phyloP scores from a whole-genome alignment of 2,797 vertebrate genomes.

The Synaphobranchus kaupii region DNA sequence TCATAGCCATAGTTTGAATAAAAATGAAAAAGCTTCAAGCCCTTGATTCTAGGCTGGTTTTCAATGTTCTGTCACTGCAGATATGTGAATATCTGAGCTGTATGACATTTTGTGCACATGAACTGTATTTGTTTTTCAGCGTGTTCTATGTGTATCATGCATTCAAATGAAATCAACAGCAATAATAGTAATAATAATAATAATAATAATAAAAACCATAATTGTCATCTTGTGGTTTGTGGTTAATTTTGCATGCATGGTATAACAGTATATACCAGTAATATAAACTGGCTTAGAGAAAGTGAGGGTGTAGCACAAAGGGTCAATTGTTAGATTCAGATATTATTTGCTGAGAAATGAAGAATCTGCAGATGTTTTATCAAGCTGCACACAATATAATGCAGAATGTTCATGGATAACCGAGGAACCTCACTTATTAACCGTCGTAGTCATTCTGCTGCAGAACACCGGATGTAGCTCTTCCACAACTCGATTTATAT shows the following conservation, averaged over 20 bases:
- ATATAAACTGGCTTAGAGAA: neutral
- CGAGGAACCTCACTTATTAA: conserved; percentile 20
- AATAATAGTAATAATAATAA: too few relatives aligned
- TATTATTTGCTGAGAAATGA: neutral
- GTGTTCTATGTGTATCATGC: neutral
- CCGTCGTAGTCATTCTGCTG: neutral
- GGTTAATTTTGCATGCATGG: too few relatives aligned
- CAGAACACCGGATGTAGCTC: neutral
- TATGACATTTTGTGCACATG: neutral
- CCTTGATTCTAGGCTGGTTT: neutral
- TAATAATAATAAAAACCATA: too few relatives aligned
- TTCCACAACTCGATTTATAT: neutral
- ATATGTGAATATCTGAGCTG: neutral
- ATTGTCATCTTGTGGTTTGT: too few relatives aligned
- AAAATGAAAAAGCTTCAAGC: neutral
- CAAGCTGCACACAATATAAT: neutral
- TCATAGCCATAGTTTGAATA: neutral
- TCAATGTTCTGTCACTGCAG: neutral
- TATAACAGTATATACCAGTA: neutral
- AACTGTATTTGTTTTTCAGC: too few relatives aligned
- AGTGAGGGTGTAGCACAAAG: too few relatives aligned
- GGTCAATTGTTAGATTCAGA: neutral
- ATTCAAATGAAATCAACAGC: neutral
- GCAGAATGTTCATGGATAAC: neutral
- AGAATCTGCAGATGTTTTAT: conserved; percentile 15